Evolutionary conservation across 2,797 vertebrate species (phyloP).

Genomic region (Lophius americanus): DNA sequence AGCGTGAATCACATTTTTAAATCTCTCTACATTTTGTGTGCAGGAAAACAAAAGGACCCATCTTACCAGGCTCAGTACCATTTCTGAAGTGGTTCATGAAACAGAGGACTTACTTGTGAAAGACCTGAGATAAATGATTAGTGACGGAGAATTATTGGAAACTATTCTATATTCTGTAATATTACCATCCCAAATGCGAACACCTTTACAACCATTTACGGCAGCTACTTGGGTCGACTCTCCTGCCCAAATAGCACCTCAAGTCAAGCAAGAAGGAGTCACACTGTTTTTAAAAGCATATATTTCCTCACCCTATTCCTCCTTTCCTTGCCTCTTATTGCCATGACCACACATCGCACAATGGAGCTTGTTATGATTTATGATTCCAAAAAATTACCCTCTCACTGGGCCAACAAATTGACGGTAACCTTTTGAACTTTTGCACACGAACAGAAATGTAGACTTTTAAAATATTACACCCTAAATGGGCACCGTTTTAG

Average conservation of each 20-base stretch:
- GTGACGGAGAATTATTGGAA: too few relatives aligned
- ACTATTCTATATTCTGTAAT: too few relatives aligned
- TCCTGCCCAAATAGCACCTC: too few relatives aligned
- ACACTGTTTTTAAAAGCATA: not conserved
- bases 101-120: not conserved
- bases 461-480: not conserved
- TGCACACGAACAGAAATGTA: conserved; percentile 32
- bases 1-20: not conserved
- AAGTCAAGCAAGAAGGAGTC: too few relatives aligned
- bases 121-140: not conserved
- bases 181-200: not conserved
- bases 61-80: not conserved
- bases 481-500: not conserved
- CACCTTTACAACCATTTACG: not conserved
- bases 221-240: too few relatives aligned
- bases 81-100: not conserved
- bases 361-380: not conserved
- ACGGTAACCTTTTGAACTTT: conserved; percentile 30
- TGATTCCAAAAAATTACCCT: not conserved
- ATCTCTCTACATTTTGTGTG: not conserved
- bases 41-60: not conserved
- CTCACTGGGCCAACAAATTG: not conserved
- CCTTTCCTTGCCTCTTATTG: not conserved
- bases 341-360: not conserved
- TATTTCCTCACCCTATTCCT: not conserved